Base-by-base conservation (phyloP, 2,888 invertebrate genomes). In the Lymantria dispar region DNA sequence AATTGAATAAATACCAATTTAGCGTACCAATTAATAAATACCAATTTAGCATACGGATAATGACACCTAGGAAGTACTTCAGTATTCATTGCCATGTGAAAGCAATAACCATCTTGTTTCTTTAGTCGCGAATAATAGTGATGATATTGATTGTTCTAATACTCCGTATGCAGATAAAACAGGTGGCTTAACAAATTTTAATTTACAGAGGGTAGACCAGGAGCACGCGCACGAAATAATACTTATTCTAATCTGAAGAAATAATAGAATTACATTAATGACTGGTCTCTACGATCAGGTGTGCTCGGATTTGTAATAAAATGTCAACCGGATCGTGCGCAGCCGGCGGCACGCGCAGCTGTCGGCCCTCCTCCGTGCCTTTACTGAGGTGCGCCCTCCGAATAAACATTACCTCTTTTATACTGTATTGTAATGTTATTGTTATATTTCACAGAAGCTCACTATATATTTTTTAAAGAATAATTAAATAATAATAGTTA, bases 281-380 rank as follows among this genome's bases (percentile, higher is more conserved):
- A 83, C 78, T 80, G 79, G 84, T 83, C 79, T 77, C 56, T 61
- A 70, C 78, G 82, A 86, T 89, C 88, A 89, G 89, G 90, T 89
- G 87, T 82, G 89, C 78, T 70, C 74, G 80, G 87, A 87, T 88
- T 90, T 87, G 79, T 84, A 80, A 77, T 80, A 82, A 72, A 85
- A 85, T 87, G 86, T 87, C 87, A 84, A 84, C 80, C 74, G 82
- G 80, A 72, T 78, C 65, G 72, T 62, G 76, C 73, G 82, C 90
- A 88, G 84, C 88, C 88, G 80, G 76, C 83, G 81, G 77, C 85
- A 72, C 75, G 78, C 79, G 87, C 89, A 87, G 89, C 89, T 87
- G 90, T 78, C 76, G 62, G 72, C 80, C 85, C 80, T 75, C 79
- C 77, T 75, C 73, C 75, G 67, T 71, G 63, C 81, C 73, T 72